phyloP scores from a whole-genome alignment of 2,888 invertebrate species.

The Geotrupes spiniger region DNA sequence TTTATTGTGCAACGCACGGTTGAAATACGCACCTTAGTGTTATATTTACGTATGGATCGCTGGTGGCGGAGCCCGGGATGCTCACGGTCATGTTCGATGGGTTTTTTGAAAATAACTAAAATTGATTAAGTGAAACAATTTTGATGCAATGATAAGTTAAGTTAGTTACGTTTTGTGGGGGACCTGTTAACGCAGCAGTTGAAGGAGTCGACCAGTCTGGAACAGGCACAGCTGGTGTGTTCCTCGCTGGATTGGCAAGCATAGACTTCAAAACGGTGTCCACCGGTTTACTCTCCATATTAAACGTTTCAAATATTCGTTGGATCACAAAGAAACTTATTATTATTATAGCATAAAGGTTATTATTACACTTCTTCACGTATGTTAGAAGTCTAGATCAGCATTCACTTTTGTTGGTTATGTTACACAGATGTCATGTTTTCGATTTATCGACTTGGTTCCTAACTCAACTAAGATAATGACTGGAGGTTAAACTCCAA shows the following conservation, averaged over 20 bases:
- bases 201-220: conserved; percentile 44
- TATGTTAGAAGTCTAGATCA: too few relatives aligned
- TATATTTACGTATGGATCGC: conserved; percentile 58
- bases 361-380: too few relatives aligned
- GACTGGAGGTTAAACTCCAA: too few relatives aligned
- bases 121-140: background rate
- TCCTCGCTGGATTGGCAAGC: conserved; percentile 34
- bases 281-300: conserved; percentile 29
- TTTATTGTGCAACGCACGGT: conserved; percentile 5
- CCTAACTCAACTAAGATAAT: too few relatives aligned
- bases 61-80: conserved; percentile 41
- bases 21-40: conserved; percentile 43
- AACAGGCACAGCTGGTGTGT: conserved; percentile 47
- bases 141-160: background rate
- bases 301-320: background rate
- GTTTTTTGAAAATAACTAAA: conserved; percentile 11
- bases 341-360: too few relatives aligned
- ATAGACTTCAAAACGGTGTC: conserved; percentile 47
- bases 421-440: too few relatives aligned
- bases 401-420: too few relatives aligned
- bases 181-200: conserved; percentile 25
- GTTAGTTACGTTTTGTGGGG: conserved; percentile 18
- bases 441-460: too few relatives aligned
- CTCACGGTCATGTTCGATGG: conserved; percentile 37
- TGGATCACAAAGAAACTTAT: too few relatives aligned